Evolutionary conservation across 2,888 invertebrate genomes (phyloP).

Genomic region (Leucophenga maculata): DNA sequence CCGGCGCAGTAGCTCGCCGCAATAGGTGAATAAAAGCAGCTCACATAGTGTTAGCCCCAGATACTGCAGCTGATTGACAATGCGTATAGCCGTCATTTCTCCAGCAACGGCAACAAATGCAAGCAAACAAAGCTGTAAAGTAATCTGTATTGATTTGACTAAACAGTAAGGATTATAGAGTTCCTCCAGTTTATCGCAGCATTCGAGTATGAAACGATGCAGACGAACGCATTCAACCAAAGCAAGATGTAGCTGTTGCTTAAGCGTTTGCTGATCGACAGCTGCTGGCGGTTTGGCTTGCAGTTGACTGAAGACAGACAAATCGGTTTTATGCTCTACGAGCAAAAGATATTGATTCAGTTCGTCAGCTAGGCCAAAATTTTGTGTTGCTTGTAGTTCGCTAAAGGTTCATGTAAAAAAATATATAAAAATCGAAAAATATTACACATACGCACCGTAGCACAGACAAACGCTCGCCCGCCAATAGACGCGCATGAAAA

Average conservation of each 20-base stretch:
- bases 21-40: conserved; percentile 67
- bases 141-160: conserved; percentile 69
- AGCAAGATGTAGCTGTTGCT: conserved; percentile 35
- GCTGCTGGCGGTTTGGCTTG: no score
- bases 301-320: conserved; percentile 32
- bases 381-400: conserved; percentile 36
- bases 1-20: conserved; percentile 60
- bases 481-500: conserved; percentile 54
- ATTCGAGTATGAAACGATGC: conserved; percentile 68
- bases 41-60: conserved; percentile 60
- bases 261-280: not conserved
- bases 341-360: conserved; percentile 59
- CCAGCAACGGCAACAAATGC: conserved; percentile 67
- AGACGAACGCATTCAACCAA: conserved; percentile 66
- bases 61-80: conserved; percentile 65
- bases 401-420: not conserved
- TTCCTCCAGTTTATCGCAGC: conserved; percentile 64
- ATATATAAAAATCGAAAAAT: not conserved
- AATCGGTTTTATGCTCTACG: conserved; percentile 53
- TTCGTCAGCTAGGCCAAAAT: conserved; percentile 49
- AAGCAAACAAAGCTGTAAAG: conserved; percentile 68
- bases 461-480: conserved; percentile 40
- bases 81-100: conserved; percentile 50
- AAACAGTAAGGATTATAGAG: conserved; percentile 69
- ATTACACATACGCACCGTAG: conserved; percentile 50